Conservation (phyloP, 1,140 invertebrate genomes). For the Apis mellifera region Amel_HAv3.1 CM009934.2:6492501-6493000, state of each 20-base stretch:
- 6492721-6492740: slow-evolving; percentile 19
- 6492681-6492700: slow-evolving; percentile 70
- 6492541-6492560: slow-evolving; percentile 9
- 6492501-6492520: slow-evolving; percentile 26
- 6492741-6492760: slow-evolving; percentile 18
- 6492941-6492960: too few species aligned
- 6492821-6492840: too few species aligned
- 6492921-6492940: too few species aligned
- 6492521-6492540: not conserved
- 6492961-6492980: too few species aligned
- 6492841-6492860: too few species aligned
- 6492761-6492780: slow-evolving; percentile 18
- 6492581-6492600: slow-evolving; percentile 8
- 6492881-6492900: too few species aligned
- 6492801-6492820: too few species aligned
- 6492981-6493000: too few species aligned
- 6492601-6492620: slow-evolving; percentile 45
- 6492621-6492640: slow-evolving; percentile 57
- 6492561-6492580: slow-evolving; percentile 27
- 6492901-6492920: too few species aligned
- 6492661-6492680: slow-evolving; percentile 49
- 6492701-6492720: slow-evolving; percentile 69
- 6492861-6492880: too few species aligned
- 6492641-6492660: slow-evolving; percentile 66
- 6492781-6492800: not conserved